A percentile compares a stretch with the other conserved stretches of the same genome.
Evolutionary conservation across 1,140 invertebrate species (phyloP).

Genomic region (Yoshiicerus persimilis): DNA sequence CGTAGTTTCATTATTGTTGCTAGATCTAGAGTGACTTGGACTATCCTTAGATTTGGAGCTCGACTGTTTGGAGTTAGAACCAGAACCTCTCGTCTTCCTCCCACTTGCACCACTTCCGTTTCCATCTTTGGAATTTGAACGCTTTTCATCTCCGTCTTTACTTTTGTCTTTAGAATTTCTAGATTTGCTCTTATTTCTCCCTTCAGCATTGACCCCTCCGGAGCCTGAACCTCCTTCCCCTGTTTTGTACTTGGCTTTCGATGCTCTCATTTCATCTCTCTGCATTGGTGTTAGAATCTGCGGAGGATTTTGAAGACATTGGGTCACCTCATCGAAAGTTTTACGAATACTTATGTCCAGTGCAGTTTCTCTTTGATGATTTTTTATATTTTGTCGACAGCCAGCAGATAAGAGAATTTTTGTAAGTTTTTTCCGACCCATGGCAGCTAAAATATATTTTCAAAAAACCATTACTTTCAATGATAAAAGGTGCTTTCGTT

Average conservation of each 20-base stretch:
- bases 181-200: slow-evolving; percentile 48
- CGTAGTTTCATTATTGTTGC: neutral
- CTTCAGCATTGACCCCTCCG: neutral
- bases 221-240: neutral
- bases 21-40: slow-evolving; percentile 28
- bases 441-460: slow-evolving; percentile 69
- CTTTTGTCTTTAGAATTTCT: slow-evolving; percentile 45
- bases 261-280: slow-evolving; percentile 43
- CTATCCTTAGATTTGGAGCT: slow-evolving; percentile 28
- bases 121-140: slow-evolving; percentile 49
- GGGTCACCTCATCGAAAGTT: slow-evolving; percentile 76
- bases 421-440: slow-evolving; percentile 88
- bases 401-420: slow-evolving; percentile 84
- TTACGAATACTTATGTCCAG: slow-evolving; percentile 86
- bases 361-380: slow-evolving; percentile 86
- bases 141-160: slow-evolving; percentile 45
- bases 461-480: too few species aligned
- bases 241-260: slow-evolving; percentile 39
- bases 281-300: slow-evolving; percentile 53
- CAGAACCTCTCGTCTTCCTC: slow-evolving; percentile 55
- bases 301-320: slow-evolving; percentile 68
- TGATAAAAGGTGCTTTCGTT: neutral
- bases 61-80: slow-evolving; percentile 54
- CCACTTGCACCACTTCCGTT: slow-evolving; percentile 47
- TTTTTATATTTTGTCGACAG: slow-evolving; percentile 74